Base-by-base conservation (phyloP, 2,888 invertebrate species). In the Acanthosepion lycidas region DNA sequence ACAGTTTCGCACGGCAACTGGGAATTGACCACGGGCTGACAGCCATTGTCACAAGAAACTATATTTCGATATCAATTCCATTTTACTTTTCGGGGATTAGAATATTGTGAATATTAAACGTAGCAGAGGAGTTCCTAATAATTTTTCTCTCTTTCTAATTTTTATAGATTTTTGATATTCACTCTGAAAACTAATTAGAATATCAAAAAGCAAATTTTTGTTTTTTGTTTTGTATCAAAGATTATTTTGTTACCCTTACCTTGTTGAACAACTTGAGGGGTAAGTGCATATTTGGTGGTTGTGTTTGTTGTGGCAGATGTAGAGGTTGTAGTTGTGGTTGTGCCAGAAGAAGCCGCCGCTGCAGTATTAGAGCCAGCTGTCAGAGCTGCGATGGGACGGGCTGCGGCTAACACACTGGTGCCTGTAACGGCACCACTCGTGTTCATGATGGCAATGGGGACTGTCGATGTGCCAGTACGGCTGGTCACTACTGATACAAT, bases 181-280 rank as follows among this genome's bases (percentile, higher is more conserved):
- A 18, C 5, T 55, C 5, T 20, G 5, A 55, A 20, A 55, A 20
- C 5, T 15, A 18, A 23, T 55, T 20, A 18, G 20, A 55, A 23
- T 6, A 23, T 23, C 6, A 59, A 59, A 23, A 20, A 55, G 18
- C 23, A 59, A 23, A 59, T 6, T 23, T 20, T 59, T 23, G 3
- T 6, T 55, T 55, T 55, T 55, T 12, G 18, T 18, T 55, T 55
- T 55, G 9, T 51, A 15, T 51, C 15, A 15, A 15, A 42, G 42
- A 42, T 42, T 42, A 55, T 55, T 55, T 18, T 59, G n/a, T 33
- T 6, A 78, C 8, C 94, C 95, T 95, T 95, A 97, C 99, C 99
- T 98, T 99, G 99, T 97, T 99, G 99, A 96, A 99, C 99, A 97
- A 99, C 99, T 97, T 99, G 99, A 94, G 99, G 98, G 28, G 99